Evolutionary conservation across 2,888 invertebrate species (phyloP).

Genomic region (Argynnis bischoffii): DNA sequence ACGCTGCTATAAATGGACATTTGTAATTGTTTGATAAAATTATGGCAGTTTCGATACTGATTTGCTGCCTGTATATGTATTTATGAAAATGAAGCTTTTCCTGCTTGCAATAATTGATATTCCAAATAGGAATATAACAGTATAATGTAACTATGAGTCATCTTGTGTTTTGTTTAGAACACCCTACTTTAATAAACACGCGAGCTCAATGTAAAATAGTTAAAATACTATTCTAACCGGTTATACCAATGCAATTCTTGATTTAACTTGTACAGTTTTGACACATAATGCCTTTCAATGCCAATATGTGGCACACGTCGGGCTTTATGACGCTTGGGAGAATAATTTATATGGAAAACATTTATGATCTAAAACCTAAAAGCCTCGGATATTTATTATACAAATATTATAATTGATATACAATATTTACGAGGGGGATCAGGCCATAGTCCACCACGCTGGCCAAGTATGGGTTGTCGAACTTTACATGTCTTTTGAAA

Average conservation of each 20-base stretch:
- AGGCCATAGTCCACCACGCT: no score
- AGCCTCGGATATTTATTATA: no score
- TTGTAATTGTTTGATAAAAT: constrained; percentile 12
- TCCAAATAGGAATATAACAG: not conserved
- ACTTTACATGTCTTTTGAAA: no score
- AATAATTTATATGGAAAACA: not conserved
- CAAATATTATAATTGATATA: no score
- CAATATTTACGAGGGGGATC: no score
- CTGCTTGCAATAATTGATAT: constrained; percentile 1
- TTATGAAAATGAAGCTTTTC: constrained; percentile 15
- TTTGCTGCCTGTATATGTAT: constrained; percentile 5
- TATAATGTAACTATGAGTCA: not conserved
- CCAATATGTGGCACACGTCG: not conserved
- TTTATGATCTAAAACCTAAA: not conserved
- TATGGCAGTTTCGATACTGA: constrained; percentile 14
- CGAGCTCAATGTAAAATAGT: not conserved
- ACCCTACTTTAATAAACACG: not conserved
- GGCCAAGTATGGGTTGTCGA: no score
- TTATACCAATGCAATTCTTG: not conserved
- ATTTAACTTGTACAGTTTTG: not conserved
- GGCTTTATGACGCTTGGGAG: not conserved
- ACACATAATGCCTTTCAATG: not conserved
- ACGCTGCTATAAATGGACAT: constrained; percentile 3
- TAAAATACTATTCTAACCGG: not conserved
- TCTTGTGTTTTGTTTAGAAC: not conserved